Conservation (phyloP, 2,113 vertebrate genomes). For the Psammodynastes pulverulentus region DNA sequence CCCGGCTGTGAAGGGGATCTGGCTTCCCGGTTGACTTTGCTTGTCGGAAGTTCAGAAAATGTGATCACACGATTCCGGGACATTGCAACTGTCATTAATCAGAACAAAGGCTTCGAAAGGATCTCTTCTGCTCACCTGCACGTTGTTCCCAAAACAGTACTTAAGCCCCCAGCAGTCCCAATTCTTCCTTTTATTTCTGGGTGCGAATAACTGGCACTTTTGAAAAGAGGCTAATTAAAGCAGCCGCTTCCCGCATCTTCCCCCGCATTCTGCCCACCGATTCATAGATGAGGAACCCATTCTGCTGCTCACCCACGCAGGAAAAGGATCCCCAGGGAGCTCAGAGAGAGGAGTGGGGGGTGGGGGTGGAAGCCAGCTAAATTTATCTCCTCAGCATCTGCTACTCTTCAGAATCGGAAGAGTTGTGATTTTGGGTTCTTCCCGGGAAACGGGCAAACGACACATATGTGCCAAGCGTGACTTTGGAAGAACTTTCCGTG, state of each 20-base stretch:
- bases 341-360: slow-evolving; percentile 22
- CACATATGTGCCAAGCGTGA: background rate
- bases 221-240: slow-evolving; percentile 57
- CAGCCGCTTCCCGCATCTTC: slow-evolving; percentile 45
- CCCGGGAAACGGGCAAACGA: background rate
- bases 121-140: no score
- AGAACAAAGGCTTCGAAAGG: background rate
- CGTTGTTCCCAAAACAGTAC: no score
- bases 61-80: no score
- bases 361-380: background rate
- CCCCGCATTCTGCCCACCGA: slow-evolving; percentile 5
- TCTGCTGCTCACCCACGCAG: background rate
- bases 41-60: no score
- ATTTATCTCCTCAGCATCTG: background rate
- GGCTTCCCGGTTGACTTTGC: no score
- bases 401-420: background rate
- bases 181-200: slow-evolving; percentile 30
- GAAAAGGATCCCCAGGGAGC: background rate
- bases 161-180: background rate
- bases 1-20: no score
- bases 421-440: background rate
- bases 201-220: slow-evolving; percentile 47
- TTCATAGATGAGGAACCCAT: background rate
- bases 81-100: no score
- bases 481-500: background rate